Evolutionary conservation across 2,113 vertebrate species (phyloP).

Genomic region (Mobula birostris): DNA sequence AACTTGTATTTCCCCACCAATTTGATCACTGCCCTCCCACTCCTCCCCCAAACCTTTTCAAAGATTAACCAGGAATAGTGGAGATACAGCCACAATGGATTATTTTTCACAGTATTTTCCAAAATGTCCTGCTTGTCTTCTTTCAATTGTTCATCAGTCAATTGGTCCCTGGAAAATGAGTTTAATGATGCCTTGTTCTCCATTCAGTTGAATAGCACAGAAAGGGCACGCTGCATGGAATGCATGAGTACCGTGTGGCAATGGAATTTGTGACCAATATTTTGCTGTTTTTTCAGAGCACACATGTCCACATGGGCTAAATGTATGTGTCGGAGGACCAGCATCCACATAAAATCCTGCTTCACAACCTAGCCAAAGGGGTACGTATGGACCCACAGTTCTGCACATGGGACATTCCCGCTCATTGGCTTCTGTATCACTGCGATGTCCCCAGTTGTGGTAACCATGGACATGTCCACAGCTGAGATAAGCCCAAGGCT

Average conservation of each 20-base stretch:
- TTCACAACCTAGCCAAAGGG: slow-evolving; percentile 92
- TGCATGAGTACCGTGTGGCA: slow-evolving; percentile 93
- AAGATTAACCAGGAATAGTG: slow-evolving; percentile 51
- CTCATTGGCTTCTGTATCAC: slow-evolving; percentile 77
- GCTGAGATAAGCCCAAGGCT: slow-evolving; percentile 91
- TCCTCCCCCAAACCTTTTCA: neutral
- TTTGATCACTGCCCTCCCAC: neutral
- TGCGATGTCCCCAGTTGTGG: slow-evolving; percentile 96
- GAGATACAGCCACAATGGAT: slow-evolving; percentile 58
- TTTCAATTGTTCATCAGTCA: slow-evolving; percentile 64
- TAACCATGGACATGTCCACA: slow-evolving; percentile 94
- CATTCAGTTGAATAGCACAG: slow-evolving; percentile 80
- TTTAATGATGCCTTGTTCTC: slow-evolving; percentile 81
- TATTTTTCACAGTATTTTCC: slow-evolving; percentile 66
- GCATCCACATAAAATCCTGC: slow-evolving; percentile 92
- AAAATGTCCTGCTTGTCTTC: slow-evolving; percentile 38
- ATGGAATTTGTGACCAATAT: slow-evolving; percentile 90
- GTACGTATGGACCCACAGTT: slow-evolving; percentile 86
- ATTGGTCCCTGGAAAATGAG: slow-evolving; percentile 94
- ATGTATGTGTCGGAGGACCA: slow-evolving; percentile 84
- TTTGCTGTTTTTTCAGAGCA: slow-evolving; percentile 92
- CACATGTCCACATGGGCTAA: slow-evolving; percentile 91
- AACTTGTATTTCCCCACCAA: neutral
- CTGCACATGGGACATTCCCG: slow-evolving; percentile 96
- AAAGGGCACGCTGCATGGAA: slow-evolving; percentile 96